Evolutionary conservation across 2,888 invertebrate genomes (phyloP).

Genomic region (Cantharis flavilabris): DNA sequence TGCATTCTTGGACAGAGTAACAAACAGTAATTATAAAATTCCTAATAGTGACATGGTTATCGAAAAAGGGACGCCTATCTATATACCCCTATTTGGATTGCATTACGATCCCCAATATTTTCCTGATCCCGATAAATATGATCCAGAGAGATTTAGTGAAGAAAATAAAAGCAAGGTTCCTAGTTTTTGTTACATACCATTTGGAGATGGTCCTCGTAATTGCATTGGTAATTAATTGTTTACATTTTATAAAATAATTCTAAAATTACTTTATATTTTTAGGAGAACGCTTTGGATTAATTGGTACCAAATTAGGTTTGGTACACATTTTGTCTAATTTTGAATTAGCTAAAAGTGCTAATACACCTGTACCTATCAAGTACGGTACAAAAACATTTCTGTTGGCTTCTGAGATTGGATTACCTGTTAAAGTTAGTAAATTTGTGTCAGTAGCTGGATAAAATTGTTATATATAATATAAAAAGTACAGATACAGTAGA

Average conservation of each 20-base stretch:
- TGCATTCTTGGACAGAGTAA: slow-evolving; percentile 44
- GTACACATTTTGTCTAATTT: slow-evolving; percentile 44
- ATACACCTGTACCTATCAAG: slow-evolving; percentile 47
- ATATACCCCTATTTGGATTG: slow-evolving; percentile 47
- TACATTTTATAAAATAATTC: background rate
- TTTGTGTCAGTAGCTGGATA: slow-evolving; percentile 6
- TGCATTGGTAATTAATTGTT: slow-evolving; percentile 32
- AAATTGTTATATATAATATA: too few relatives aligned
- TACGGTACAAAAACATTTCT: slow-evolving; percentile 44
- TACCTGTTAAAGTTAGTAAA: slow-evolving; percentile 42
- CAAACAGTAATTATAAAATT: slow-evolving; percentile 42
- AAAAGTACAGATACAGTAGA: background rate
- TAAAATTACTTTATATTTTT: slow-evolving; percentile 29
- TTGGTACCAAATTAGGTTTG: slow-evolving; percentile 49
- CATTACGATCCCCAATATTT: slow-evolving; percentile 50
- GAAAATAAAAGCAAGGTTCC: slow-evolving; percentile 37
- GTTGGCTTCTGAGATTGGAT: slow-evolving; percentile 44
- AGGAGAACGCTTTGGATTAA: slow-evolving; percentile 51
- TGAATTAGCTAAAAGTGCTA: slow-evolving; percentile 41
- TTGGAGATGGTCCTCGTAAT: slow-evolving; percentile 36
- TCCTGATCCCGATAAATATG: slow-evolving; percentile 50
- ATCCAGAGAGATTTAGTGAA: slow-evolving; percentile 50
- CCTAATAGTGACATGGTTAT: slow-evolving; percentile 40
- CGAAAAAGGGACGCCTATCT: slow-evolving; percentile 48
- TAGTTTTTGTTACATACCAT: slow-evolving; percentile 34